phyloP scores from a whole-genome alignment of 2,888 invertebrate species.

The Andricus curvator region DNA sequence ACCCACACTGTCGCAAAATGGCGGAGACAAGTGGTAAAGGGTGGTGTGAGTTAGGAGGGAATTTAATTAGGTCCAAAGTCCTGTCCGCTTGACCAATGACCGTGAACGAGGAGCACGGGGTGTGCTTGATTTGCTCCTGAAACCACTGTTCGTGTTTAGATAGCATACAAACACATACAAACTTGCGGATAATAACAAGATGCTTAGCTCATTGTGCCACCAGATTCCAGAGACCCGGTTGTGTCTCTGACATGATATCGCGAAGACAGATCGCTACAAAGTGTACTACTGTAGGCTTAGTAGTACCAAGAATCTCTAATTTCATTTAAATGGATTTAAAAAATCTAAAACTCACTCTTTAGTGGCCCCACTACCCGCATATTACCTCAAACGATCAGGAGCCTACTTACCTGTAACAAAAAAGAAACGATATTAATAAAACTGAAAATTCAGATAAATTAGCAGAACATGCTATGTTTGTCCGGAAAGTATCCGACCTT shows the following conservation, averaged over 20 bases:
- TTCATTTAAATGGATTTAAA: not conserved
- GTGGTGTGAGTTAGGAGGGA: slow-evolving; percentile 61
- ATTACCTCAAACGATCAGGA: not conserved
- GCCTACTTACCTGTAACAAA: slow-evolving; percentile 23
- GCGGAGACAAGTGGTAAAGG: slow-evolving; percentile 48
- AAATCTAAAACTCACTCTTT: not conserved
- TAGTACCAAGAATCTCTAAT: not conserved
- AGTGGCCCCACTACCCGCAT: not conserved
- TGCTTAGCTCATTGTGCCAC: slow-evolving; percentile 12
- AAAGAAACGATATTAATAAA: not conserved
- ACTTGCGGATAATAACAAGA: not conserved
- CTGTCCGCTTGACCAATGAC: slow-evolving; percentile 69
- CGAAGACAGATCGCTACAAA: slow-evolving; percentile 6
- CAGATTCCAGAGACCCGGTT: slow-evolving; percentile 19
- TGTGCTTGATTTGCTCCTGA: slow-evolving; percentile 61
- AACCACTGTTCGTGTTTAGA: slow-evolving; percentile 45
- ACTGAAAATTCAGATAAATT: not conserved
- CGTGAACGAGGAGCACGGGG: slow-evolving; percentile 63
- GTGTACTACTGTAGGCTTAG: not conserved
- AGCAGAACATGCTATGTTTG: too few relatives aligned
- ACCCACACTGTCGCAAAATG: slow-evolving; percentile 13
- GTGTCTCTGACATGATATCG: slow-evolving; percentile 24
- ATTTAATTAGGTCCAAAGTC: slow-evolving; percentile 70
- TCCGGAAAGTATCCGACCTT: too few relatives aligned
- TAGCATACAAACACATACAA: not conserved